Percentiles rank a stretch among this genome's conserved stretches.
Conservation (phyloP, 64 coral and sea anemone genomes). For the Astreopora myriophthalma region DNA sequence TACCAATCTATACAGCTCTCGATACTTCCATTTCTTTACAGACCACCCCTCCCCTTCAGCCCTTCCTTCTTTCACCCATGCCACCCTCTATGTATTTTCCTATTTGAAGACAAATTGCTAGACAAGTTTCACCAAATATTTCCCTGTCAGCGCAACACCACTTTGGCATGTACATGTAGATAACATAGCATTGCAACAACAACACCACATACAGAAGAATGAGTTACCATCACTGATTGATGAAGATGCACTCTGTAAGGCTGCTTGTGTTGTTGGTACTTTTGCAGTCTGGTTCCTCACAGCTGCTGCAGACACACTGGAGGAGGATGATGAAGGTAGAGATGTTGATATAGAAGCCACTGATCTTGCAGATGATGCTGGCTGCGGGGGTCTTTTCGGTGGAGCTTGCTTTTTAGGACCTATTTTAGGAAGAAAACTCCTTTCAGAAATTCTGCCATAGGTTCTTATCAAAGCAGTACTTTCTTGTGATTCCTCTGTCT, state of each 20-base stretch:
- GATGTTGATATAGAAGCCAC: slow-evolving; percentile 8
- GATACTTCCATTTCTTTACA: no score
- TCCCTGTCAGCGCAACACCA: no score
- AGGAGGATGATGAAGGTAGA: not conserved
- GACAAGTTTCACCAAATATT: no score
- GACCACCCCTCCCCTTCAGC: not conserved
- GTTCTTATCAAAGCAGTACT: no score
- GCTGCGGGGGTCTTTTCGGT: slow-evolving; percentile 6
- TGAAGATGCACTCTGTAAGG: slow-evolving; percentile 43
- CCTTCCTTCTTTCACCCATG: not conserved
- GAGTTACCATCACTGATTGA: slow-evolving; percentile 75
- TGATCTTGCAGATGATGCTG: not conserved
- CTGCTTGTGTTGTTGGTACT: slow-evolving; percentile 2
- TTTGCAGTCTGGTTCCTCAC: not conserved
- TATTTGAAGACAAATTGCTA: no score
- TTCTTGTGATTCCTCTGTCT: no score
- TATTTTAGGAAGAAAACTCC: not conserved
- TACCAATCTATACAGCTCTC: no score
- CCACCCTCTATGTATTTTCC: not conserved
- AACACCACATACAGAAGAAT: not conserved
- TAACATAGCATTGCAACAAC: no score
- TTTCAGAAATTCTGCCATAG: not conserved
- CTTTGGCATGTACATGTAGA: no score
- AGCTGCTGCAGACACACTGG: slow-evolving; percentile 18
- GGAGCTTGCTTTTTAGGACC: not conserved